Conservation (phyloP, 2,113 vertebrate genomes). For the Rousettus leschenaultii region DNA sequence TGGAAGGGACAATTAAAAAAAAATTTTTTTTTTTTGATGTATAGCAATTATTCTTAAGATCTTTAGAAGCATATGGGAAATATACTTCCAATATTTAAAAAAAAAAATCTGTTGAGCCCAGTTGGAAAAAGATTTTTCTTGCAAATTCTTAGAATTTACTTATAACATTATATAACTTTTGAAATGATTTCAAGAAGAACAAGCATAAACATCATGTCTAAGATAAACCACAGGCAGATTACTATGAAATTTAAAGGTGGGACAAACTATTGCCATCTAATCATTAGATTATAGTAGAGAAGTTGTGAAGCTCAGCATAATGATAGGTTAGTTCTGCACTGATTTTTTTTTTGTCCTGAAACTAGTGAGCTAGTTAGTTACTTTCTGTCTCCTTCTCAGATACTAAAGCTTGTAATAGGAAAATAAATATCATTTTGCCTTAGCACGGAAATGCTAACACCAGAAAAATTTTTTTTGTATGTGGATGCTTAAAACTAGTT, state of each 20-base stretch:
- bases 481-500: neutral
- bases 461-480: neutral
- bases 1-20: constrained; percentile 81
- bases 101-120: neutral
- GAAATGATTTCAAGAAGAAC: neutral
- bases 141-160: neutral
- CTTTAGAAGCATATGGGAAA: constrained; percentile 15
- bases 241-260: neutral
- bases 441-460: neutral
- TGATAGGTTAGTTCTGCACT: neutral
- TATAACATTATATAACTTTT: neutral
- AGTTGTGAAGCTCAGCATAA: neutral
- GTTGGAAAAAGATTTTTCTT: neutral
- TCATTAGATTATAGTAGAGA: neutral
- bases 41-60: neutral
- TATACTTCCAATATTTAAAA: neutral
- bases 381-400: neutral
- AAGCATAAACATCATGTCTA: neutral
- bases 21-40: neutral
- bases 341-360: neutral
- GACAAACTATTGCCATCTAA: neutral
- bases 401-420: neutral
- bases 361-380: neutral
- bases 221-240: neutral
- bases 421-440: neutral